These are phyloP conservation scores for Mormyrus lacerda DNA, from an alignment of 2,113 vertebrate genomes.

Conservation along the genomic window DNA sequence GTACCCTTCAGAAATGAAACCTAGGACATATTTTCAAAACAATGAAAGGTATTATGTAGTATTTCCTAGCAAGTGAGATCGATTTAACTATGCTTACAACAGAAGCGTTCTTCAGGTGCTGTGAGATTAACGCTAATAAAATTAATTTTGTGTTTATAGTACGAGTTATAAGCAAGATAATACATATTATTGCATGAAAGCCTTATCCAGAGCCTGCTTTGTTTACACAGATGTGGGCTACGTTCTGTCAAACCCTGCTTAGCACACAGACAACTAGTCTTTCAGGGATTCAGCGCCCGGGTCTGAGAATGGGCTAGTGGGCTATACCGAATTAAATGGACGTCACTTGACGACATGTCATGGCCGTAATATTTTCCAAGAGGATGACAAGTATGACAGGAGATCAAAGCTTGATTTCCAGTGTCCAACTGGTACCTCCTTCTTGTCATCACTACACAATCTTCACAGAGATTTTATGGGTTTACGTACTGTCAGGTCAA, in stretches of 20 bases:
- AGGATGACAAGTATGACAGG: not conserved
- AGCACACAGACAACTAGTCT: not conserved
- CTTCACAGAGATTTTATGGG: not conserved
- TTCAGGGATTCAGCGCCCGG: not conserved
- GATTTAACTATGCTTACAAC: not conserved
- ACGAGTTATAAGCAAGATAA: not conserved
- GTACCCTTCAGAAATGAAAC: not conserved
- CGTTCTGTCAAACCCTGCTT: not conserved
- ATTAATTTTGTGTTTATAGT: not conserved
- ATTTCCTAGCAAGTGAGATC: not conserved
- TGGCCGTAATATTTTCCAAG: not conserved
- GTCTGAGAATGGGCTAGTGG: not conserved
- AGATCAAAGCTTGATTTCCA: not conserved
- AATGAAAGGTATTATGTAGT: not conserved
- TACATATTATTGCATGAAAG: not conserved
- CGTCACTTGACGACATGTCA: not conserved
- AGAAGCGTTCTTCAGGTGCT: not conserved
- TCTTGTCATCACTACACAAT: not conserved
- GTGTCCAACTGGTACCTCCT: not conserved
- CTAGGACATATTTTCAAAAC: not conserved
- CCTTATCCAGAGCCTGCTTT: not conserved
- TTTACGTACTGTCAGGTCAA: not conserved
- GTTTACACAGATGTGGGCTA: not conserved
- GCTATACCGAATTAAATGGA: not conserved
- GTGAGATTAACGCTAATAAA: not conserved